phyloP scores from a whole-genome alignment of 1,140 invertebrate species.

The Sesamia nonagrioides region DNA sequence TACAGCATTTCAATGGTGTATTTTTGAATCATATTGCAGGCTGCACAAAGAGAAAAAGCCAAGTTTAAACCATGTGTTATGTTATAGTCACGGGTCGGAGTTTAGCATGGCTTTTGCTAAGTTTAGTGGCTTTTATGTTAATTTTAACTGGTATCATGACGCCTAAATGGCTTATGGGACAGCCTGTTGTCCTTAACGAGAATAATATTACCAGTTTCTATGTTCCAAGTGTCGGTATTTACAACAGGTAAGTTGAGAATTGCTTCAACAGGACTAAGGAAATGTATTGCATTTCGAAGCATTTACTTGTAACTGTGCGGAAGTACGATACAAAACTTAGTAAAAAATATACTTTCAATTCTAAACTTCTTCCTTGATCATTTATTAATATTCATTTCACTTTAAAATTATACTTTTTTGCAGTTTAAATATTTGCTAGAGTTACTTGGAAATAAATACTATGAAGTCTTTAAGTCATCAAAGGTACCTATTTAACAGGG shows the following conservation, averaged over 20 bases:
- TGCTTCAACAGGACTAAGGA: no score
- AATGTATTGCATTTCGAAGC: no score
- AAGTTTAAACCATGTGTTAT: constrained; percentile 88
- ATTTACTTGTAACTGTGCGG: no score
- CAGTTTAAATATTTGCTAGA: no score
- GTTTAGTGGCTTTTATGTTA: constrained; percentile 91
- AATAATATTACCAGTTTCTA: constrained; percentile 88
- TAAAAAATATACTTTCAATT: no score
- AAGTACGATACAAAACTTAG: no score
- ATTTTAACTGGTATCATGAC: constrained; percentile 93
- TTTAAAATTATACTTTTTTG: no score
- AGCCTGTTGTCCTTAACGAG: constrained; percentile 84
- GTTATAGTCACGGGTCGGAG: constrained; percentile 94
- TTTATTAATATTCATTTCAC: no score
- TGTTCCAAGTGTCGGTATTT: constrained; percentile 92
- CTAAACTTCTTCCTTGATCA: no score
- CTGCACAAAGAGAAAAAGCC: not conserved
- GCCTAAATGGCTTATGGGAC: constrained; percentile 93
- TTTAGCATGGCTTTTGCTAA: constrained; percentile 93
- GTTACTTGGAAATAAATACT: no score
- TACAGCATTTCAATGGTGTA: not conserved
- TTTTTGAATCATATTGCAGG: not conserved
- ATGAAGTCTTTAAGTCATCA: no score
- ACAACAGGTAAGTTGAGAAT: constrained; percentile 84
- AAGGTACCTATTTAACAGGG: no score